phyloP scores from a whole-genome alignment of 2,888 invertebrate species.

The Argyra leucocephala region DNA sequence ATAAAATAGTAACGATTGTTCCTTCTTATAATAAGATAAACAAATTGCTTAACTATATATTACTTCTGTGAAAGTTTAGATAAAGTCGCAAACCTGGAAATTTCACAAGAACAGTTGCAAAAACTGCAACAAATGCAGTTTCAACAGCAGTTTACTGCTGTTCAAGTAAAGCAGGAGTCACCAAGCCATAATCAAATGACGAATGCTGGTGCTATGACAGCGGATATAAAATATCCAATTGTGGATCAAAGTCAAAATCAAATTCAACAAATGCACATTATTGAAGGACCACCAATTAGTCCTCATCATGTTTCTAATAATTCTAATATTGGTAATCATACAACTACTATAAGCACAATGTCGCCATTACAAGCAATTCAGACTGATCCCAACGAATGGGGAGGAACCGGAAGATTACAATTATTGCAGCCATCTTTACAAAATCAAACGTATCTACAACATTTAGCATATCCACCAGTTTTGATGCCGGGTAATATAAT shows the following conservation, averaged over 20 bases:
- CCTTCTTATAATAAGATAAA: too few relatives aligned
- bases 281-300: conserved; percentile 42
- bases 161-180: conserved; percentile 44
- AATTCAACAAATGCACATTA: conserved; percentile 44
- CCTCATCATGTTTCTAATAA: conserved; percentile 44
- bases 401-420: conserved; percentile 68
- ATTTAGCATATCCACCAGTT: conserved; percentile 65
- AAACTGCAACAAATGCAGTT: conserved; percentile 53
- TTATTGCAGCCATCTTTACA: conserved; percentile 70
- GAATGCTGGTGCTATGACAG: conserved; percentile 23
- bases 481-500: conserved; percentile 74
- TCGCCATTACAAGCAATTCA: conserved; percentile 62
- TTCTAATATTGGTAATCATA: conserved; percentile 40
- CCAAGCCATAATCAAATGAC: conserved; percentile 31
- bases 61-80: neutral
- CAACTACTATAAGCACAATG: conserved; percentile 63
- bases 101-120: conserved; percentile 47
- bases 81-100: conserved; percentile 29
- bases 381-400: conserved; percentile 55
- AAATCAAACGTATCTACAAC: conserved; percentile 65
- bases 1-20: too few relatives aligned
- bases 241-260: conserved; percentile 45
- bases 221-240: conserved; percentile 38
- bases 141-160: conserved; percentile 46
- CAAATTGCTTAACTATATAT: too few relatives aligned